phyloP scores from a whole-genome alignment of 1,140 invertebrate genomes.

The Ooceraea biroi region DNA sequence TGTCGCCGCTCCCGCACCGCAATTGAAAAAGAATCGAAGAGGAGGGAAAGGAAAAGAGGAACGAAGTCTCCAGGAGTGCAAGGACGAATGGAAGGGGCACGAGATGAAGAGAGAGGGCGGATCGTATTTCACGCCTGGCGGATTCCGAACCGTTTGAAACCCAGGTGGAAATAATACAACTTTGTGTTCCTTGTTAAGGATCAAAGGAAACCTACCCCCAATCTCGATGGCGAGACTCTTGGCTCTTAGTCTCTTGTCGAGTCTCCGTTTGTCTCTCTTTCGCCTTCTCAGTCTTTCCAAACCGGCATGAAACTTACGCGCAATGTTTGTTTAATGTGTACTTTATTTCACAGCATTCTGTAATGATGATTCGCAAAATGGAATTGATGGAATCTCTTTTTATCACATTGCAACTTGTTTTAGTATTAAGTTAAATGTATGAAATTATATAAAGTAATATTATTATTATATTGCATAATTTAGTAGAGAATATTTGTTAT shows the following conservation, averaged over 20 bases:
- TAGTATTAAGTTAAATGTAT: no score
- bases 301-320: constrained; percentile 22
- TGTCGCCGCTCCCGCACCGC: constrained; percentile 43
- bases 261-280: constrained; percentile 33
- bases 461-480: no score
- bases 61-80: constrained; percentile 35
- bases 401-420: no score
- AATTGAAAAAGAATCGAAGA: constrained; percentile 61
- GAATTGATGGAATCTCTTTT: background rate
- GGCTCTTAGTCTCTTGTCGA: constrained; percentile 50
- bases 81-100: constrained; percentile 61
- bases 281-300: constrained; percentile 28
- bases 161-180: constrained; percentile 85
- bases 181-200: constrained; percentile 83
- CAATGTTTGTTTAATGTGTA: constrained; percentile 36
- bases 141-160: constrained; percentile 82
- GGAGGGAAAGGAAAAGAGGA: background rate
- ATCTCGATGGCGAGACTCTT: constrained; percentile 74
- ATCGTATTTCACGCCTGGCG: constrained; percentile 82
- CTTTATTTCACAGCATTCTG: constrained; percentile 52
- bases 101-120: constrained; percentile 73
- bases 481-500: no score
- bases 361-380: constrained; percentile 19
- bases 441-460: no score
- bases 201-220: constrained; percentile 81